phyloP scores from a whole-genome alignment of 2,797 vertebrate species.

The Xenentodon cancila region DNA sequence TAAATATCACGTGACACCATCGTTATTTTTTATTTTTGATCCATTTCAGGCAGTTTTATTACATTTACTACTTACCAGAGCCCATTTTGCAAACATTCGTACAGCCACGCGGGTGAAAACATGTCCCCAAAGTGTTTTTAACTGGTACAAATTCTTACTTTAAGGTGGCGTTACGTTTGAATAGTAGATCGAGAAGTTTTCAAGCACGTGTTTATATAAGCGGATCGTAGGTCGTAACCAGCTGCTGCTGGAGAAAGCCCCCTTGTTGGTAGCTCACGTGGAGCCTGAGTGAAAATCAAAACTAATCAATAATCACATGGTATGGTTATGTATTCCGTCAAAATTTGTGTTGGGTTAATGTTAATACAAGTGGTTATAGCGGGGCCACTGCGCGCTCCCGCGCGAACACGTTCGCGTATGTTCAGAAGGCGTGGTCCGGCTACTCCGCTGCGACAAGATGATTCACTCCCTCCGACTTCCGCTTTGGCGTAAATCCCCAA shows the following conservation, averaged over 20 bases:
- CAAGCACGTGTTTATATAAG: neutral
- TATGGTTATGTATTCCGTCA: too few species aligned
- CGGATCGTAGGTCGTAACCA: neutral
- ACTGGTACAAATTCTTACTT: neutral
- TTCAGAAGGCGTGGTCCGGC: conserved; percentile 24
- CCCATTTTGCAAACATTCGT: conserved; percentile 49
- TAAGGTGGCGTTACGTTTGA: neutral
- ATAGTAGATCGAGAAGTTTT: neutral
- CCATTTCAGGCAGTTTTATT: neutral
- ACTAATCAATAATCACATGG: too few species aligned
- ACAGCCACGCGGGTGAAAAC: conserved; percentile 9
- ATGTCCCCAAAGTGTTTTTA: neutral
- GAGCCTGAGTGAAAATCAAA: conserved; percentile 57
- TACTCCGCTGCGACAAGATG: neutral
- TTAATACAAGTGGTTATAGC: neutral
- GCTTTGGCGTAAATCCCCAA: conserved; percentile 35
- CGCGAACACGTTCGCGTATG: neutral
- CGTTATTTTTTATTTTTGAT: too few species aligned
- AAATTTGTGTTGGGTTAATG: neutral
- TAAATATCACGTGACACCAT: neutral
- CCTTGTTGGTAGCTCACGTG: conserved; percentile 25
- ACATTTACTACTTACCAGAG: conserved; percentile 60
- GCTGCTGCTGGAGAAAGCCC: conserved; percentile 35
- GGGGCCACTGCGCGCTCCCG: neutral
- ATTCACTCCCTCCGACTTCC: conserved; percentile 47